These are phyloP conservation scores for Eptatretus burgeri DNA, from an alignment of 2,113 vertebrate species.

Conservation along the genomic window DNA sequence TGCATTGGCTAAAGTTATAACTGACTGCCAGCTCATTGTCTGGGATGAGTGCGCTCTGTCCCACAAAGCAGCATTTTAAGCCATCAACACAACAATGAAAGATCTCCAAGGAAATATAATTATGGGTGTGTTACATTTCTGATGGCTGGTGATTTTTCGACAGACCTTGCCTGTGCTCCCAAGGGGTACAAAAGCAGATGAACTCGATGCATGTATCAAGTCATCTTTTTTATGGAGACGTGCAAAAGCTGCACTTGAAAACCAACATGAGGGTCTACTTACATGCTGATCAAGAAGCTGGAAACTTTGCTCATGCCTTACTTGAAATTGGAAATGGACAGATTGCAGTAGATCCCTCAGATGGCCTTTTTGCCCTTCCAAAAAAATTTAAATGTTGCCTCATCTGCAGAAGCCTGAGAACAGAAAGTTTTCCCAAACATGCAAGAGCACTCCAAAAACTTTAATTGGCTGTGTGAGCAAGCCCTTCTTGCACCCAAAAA, in stretches of 20 bases:
- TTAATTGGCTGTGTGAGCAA: background rate
- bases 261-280: too few species aligned
- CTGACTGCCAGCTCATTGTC: too few species aligned
- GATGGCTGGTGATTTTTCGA: background rate
- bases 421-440: background rate
- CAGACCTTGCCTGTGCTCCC: slow-evolving; percentile 2
- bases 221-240: background rate
- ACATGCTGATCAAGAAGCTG: background rate
- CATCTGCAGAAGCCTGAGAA: too few species aligned
- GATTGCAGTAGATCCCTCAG: background rate
- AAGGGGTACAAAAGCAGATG: background rate
- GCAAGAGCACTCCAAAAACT: background rate
- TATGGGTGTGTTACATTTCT: background rate
- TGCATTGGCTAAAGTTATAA: too few species aligned
- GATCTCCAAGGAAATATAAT: too few species aligned
- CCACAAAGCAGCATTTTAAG: too few species aligned
- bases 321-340: background rate
- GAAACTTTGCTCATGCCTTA: background rate
- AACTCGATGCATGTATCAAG: background rate
- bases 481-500: background rate
- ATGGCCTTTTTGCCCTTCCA: background rate
- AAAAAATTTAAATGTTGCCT: background rate
- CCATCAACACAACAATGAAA: too few species aligned
- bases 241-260: background rate
- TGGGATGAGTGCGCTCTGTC: too few species aligned